These are phyloP conservation scores for Agrotis puta DNA, from an alignment of 2,888 invertebrate genomes.

Conservation along the genomic window DNA sequence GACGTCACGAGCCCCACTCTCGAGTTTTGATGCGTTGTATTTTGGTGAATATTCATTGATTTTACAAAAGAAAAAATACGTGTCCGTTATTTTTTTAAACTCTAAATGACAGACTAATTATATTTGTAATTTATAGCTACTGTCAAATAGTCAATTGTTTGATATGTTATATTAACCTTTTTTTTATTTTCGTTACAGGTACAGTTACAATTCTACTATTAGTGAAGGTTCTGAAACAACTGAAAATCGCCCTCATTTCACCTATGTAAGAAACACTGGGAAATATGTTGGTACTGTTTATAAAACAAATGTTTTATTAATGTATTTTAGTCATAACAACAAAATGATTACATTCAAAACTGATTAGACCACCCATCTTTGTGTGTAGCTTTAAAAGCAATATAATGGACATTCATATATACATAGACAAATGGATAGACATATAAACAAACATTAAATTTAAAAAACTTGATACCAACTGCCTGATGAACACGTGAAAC, in stretches of 20 bases:
- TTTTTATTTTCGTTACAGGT: constrained; percentile 39
- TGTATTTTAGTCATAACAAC: background rate
- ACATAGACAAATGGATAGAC: constrained; percentile 1
- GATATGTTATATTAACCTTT: constrained; percentile 4
- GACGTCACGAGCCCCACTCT: too few relatives aligned
- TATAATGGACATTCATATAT: background rate
- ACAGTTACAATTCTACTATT: background rate
- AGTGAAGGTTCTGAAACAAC: background rate
- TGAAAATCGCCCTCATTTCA: background rate
- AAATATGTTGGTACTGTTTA: background rate
- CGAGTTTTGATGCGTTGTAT: too few relatives aligned
- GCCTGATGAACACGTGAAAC: background rate
- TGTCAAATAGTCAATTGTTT: too few relatives aligned
- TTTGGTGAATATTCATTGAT: too few relatives aligned
- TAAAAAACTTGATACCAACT: background rate
- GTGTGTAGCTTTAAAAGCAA: background rate
- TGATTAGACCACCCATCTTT: background rate
- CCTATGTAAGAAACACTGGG: constrained; percentile 13
- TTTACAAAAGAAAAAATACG: too few relatives aligned
- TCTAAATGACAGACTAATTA: too few relatives aligned
- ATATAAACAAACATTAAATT: background rate
- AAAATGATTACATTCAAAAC: background rate
- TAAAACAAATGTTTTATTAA: background rate
- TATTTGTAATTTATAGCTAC: too few relatives aligned
- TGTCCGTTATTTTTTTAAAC: too few relatives aligned